A percentile compares a stretch with the other conserved stretches of the same genome.
These are phyloP conservation scores for Parauchenoglanis punctatus DNA, from an alignment of 2,797 vertebrate genomes.

Conservation along the genomic window DNA sequence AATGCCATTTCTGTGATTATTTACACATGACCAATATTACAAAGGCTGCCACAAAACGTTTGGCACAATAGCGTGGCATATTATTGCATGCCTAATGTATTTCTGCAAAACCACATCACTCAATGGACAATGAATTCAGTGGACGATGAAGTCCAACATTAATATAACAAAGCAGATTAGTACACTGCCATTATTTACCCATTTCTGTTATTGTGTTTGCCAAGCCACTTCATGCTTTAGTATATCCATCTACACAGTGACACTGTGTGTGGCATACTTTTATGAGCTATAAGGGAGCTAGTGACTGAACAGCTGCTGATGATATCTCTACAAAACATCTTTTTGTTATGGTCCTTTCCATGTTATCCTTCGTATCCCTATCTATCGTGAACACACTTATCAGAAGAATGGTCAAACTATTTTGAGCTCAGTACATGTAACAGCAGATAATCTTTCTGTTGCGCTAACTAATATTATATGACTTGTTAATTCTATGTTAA, in stretches of 20 bases:
- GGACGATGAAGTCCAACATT: not conserved
- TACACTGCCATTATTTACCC: not conserved
- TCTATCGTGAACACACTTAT: not conserved
- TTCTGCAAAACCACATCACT: not conserved
- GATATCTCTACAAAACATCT: slow-evolving; percentile 43
- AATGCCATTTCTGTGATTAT: not conserved
- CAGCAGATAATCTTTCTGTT: not conserved
- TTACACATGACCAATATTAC: not conserved
- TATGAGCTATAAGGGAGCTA: not conserved
- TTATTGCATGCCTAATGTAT: not conserved
- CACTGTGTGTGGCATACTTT: slow-evolving; percentile 43
- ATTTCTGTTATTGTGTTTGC: not conserved
- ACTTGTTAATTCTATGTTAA: not conserved
- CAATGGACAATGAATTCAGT: not conserved
- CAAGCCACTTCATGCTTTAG: slow-evolving; percentile 18
- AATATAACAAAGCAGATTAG: not conserved
- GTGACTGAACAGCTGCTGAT: slow-evolving; percentile 39
- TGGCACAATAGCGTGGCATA: not conserved
- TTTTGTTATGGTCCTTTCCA: slow-evolving; percentile 34
- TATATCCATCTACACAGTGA: not conserved
- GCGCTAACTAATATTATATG: not conserved
- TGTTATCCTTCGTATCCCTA: slow-evolving; percentile 30
- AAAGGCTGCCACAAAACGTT: not conserved
- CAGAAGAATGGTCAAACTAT: slow-evolving; percentile 16
- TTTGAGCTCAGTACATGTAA: not conserved